Base-by-base conservation (phyloP, 92 coral and sea anemone genomes). In the Phenganax subtilis region DNA sequence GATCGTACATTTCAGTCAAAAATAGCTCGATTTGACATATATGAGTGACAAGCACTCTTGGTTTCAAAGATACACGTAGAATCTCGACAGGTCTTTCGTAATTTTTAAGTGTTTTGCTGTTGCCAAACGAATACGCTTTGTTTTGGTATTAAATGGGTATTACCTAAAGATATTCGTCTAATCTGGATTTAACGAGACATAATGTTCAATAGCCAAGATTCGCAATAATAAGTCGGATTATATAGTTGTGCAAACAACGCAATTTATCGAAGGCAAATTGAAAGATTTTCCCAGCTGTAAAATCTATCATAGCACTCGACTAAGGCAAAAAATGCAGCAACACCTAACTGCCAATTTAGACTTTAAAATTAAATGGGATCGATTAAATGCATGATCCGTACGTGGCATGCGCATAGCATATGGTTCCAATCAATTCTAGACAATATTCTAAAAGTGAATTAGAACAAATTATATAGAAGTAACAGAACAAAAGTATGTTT, bases 221-320 rank as follows among this genome's bases (percentile, higher is more conserved):
- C 47, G 47, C 47, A 37, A 37, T 37, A 37, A 37, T 37, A 37
- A 37, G 54, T 12, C 73, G 6, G 47, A 64, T 68, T 6, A 68
- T 68, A 68, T 10, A 64, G 7, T 28, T 68, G 73, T 28, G 73
- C 47, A 68, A 30, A 68, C 73, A 68, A 29, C 10, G 6, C 30
- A n/a, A 29, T 28, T 64, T 68, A 53, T 37, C 73, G 9, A 61
- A 6, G 15, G 15, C 73, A 53, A 68, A 37, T 28, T 68, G 53
- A 1, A 37, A 53, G 73, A 68, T 68, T 68, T 68, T 44, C 73
- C 73, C 73, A 10, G 73, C 73, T 29, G 54, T 68, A 64, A 17
- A 64, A 64, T 64, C 17, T 17, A 64, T 64, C 70, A 64, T 20
- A 6, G 25, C 12, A 6, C 37, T 64, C 27, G 9, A 64, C 30